Evolutionary conservation across 2,888 invertebrate genomes (phyloP), one percentile per base, ranked within the genome.

Genomic region (Cistogaster globosa): DNA sequence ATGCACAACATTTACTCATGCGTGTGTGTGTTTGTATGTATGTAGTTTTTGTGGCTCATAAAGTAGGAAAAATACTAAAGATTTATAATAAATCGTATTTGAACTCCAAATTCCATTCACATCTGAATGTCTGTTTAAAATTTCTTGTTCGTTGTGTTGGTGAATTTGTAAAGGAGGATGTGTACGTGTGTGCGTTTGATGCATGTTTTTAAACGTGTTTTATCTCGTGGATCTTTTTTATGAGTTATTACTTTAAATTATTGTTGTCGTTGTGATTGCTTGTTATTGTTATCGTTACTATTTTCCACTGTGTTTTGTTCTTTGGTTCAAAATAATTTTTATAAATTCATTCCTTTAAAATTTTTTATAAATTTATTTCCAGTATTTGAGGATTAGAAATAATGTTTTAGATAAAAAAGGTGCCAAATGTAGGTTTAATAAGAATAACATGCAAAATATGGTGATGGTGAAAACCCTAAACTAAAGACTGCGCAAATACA

Each of bases 171-270:
- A 36, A 53, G 18, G 53, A n/a, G 26, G 5, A 5, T 22, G 36
- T 53, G 18, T 36, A 7, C 53, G 18, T 55, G 20, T 69, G 18
- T 18, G 32, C n/a, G 51, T 18, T 26, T 26, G 18, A 18, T 11
- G 18, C 53, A 26, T 60, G 22, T 22, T 55, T 78, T 14, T 45
- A 42, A 71, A 71, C 79, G 71, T 79, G 79, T 48, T 79, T 65
- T 79, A 79, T 79, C 79, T 79, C 63, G 69, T 63, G 69, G 63
- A 79, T 79, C 79, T 71, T 22, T 71, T 79, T 51, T 71, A 76
- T 48, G 20, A 45, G 42, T 71, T 68, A 53, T 67, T 67, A 51
- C 26, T 26, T 32, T 32, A 32, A 32, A 32, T 32, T 2, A 38
- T 51, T 57, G 20, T 42, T 45, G 32, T 53, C 22, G 32, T 58